phyloP scores from a whole-genome alignment of 2,888 invertebrate genomes.

The Charanyca ferruginea region DNA sequence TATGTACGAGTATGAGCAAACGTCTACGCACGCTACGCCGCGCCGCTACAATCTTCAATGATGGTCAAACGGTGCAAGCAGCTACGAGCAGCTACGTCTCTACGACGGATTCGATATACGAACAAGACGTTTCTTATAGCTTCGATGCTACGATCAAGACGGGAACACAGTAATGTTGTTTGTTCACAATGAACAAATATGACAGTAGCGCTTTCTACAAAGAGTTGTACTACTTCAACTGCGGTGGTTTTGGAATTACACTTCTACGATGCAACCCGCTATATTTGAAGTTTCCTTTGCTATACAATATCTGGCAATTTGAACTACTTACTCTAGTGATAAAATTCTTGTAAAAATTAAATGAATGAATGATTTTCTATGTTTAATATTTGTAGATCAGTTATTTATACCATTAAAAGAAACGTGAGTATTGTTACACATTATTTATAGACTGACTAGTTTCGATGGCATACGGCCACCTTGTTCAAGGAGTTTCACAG shows the following conservation, averaged over 20 bases:
- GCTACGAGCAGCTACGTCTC: not conserved
- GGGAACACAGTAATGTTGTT: constrained; percentile 3
- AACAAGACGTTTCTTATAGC: not conserved
- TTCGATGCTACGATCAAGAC: not conserved
- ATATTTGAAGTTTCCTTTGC: not conserved
- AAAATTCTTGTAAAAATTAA: no score
- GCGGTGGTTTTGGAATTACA: not conserved
- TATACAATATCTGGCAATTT: not conserved
- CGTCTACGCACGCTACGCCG: not conserved
- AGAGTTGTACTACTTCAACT: constrained; percentile 1
- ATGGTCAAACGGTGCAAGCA: not conserved
- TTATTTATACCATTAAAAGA: no score
- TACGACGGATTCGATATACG: not conserved
- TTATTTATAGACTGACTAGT: no score
- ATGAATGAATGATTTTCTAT: no score
- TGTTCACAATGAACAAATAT: not conserved
- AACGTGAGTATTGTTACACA: no score
- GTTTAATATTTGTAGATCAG: no score
- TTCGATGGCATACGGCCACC: no score
- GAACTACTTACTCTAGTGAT: not conserved
- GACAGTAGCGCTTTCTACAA: not conserved
- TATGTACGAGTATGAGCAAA: not conserved
- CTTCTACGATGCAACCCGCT: not conserved
- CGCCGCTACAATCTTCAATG: not conserved
- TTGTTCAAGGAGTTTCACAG: no score